These are phyloP conservation scores for Galemys pyrenaicus DNA, from an alignment of 2,113 vertebrate species.

Conservation along the genomic window DNA sequence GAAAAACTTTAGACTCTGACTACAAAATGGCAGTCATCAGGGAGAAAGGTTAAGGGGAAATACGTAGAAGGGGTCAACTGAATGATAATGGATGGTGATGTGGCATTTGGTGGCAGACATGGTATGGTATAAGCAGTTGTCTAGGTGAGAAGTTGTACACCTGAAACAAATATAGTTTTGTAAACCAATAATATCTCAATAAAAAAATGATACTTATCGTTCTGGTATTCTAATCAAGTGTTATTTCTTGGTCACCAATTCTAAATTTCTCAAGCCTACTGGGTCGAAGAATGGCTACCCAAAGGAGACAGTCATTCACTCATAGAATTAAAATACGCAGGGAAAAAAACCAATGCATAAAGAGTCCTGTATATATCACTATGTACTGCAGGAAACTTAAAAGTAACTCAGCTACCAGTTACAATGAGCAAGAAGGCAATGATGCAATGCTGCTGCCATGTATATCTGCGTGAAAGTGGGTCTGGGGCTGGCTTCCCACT, in stretches of 20 bases:
- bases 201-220: neutral
- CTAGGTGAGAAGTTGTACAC: too few relatives aligned
- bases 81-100: too few relatives aligned
- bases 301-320: neutral
- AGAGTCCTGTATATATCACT: neutral
- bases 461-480: neutral
- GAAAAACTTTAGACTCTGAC: too few relatives aligned
- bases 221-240: neutral
- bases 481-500: neutral
- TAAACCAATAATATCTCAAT: neutral
- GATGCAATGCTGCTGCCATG: fast-evolving
- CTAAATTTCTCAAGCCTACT: neutral
- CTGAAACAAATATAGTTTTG: too few relatives aligned
- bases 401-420: neutral
- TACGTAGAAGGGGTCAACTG: too few relatives aligned
- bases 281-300: neutral
- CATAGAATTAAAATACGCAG: neutral
- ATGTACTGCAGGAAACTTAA: neutral
- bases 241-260: neutral
- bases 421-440: neutral
- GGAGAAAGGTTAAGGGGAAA: too few relatives aligned
- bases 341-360: neutral
- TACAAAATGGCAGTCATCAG: too few relatives aligned
- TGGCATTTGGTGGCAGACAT: too few relatives aligned
- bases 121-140: too few relatives aligned